These are phyloP conservation scores for Catocala sponsa DNA, from an alignment of 2,888 invertebrate genomes.

Conservation along the genomic window DNA sequence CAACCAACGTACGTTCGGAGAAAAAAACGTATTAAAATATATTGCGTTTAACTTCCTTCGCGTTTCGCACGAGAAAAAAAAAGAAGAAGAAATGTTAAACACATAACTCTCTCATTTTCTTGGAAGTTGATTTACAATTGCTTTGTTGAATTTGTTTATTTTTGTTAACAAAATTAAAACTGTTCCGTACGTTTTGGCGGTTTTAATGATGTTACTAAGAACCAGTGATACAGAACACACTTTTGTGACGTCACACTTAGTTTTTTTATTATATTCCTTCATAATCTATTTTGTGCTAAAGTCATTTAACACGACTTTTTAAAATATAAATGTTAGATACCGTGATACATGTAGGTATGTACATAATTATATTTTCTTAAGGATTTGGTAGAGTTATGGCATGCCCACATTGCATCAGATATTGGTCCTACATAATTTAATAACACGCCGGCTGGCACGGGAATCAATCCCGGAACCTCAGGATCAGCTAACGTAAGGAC, in stretches of 20 bases:
- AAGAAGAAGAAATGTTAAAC: conserved; percentile 52
- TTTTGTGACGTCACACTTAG: conserved; percentile 15
- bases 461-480: too few relatives aligned
- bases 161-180: conserved; percentile 54
- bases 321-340: too few relatives aligned
- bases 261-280: conserved; percentile 24
- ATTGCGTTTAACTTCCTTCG: conserved; percentile 50
- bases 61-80: conserved; percentile 49
- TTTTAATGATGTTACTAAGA: conserved; percentile 54
- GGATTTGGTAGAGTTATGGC: too few relatives aligned
- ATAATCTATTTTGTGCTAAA: background rate
- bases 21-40: conserved; percentile 58
- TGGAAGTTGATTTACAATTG: conserved; percentile 61
- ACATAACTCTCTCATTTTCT: conserved; percentile 57
- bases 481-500: too few relatives aligned
- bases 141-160: conserved; percentile 59
- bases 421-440: too few relatives aligned
- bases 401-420: too few relatives aligned
- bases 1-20: conserved; percentile 45
- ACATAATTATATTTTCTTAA: too few relatives aligned
- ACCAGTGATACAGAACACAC: conserved; percentile 40
- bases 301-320: background rate
- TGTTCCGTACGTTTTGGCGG: conserved; percentile 45
- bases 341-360: too few relatives aligned
- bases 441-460: too few relatives aligned